Percentiles rank a stretch among this genome's conserved stretches.
Evolutionary conservation across 2,888 invertebrate genomes (phyloP).

Genomic region (Drosophila phalerata): DNA sequence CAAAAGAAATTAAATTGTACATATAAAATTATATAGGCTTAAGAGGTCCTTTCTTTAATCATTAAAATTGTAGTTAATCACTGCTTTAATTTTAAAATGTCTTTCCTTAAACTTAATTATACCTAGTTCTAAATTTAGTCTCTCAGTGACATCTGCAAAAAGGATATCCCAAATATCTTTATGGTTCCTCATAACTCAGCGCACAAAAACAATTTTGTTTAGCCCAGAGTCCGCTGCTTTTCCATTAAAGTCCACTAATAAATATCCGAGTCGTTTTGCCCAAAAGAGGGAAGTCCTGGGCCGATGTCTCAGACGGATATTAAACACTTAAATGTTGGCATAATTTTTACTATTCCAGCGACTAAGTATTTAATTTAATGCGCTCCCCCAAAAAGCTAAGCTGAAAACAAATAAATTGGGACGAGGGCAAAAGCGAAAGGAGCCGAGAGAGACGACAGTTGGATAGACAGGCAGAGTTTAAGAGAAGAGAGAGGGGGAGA

Average conservation of each 20-base stretch:
- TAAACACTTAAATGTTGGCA: conserved; percentile 78
- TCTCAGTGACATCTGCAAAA: conserved; percentile 35
- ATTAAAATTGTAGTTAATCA: too few relatives aligned
- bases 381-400: conserved; percentile 59
- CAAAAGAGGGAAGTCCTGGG: background rate
- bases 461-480: conserved; percentile 64
- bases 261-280: conserved; percentile 48
- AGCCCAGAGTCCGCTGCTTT: conserved; percentile 46
- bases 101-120: conserved; percentile 15
- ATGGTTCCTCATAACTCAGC: conserved; percentile 33
- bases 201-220: conserved; percentile 49
- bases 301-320: conserved; percentile 70
- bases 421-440: conserved; percentile 21
- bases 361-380: conserved; percentile 79
- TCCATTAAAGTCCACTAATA: conserved; percentile 74
- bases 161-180: conserved; percentile 45
- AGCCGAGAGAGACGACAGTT: conserved; percentile 50
- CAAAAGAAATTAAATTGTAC: too few relatives aligned
- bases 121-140: conserved; percentile 7
- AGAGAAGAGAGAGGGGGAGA: background rate
- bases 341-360: conserved; percentile 71
- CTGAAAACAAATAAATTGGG: conserved; percentile 74
- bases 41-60: too few relatives aligned
- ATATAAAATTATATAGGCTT: too few relatives aligned
- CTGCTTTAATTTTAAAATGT: background rate